Base-by-base conservation (phyloP, 2,888 invertebrate species). In the Anaspis maculata region DNA sequence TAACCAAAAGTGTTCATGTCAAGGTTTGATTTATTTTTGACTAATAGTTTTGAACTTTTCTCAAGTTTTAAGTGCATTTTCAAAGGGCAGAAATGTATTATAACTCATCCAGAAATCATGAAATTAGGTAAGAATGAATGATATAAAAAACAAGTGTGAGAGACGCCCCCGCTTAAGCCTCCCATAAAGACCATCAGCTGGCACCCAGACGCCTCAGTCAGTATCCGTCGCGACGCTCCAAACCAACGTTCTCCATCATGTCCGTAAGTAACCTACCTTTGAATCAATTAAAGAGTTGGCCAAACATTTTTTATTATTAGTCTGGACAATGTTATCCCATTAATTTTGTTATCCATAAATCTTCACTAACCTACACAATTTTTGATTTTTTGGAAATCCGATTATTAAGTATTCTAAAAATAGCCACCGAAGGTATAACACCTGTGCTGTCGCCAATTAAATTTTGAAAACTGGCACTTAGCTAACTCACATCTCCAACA, bases 181-280 rank as follows among this genome's bases (percentile, higher is more conserved):
- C 49, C 47, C 53, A 60, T 62, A 61, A 54, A 61, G 58, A 45
- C 54, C 48, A 54, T 52, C 52, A 49, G 45, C 51, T 49, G 46
- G 45, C 43, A 47, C 43, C n/a, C 56, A 57, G 56, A 61, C 60
- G 62, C 61, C 57, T 68, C 69, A 58, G 69, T 52, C 65, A 56
- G 68, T 67, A 66, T 59, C n/a, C 70, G 65, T 65, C 69, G 66
- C 66, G 69, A 69, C 71, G 69, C 63, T 49, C 48, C 42, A 49
- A 50, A 49, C 49, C 45, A 48, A 52, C 49, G 48, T 39, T 48
- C 46, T 33, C 34, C 23, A 30, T 25, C 29, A 37, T 62, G 62
- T 56, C 62, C 42, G 62, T 62, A 58, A 62, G 62, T 61, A 44
- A n/a, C n/a, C n/a, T n/a, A n/a, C n/a, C n/a, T n/a, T n/a, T n/a